Evolutionary conservation across 2,888 invertebrate genomes (phyloP), one percentile per base, ranked within the genome.

Genomic region (Amorpha juglandis): DNA sequence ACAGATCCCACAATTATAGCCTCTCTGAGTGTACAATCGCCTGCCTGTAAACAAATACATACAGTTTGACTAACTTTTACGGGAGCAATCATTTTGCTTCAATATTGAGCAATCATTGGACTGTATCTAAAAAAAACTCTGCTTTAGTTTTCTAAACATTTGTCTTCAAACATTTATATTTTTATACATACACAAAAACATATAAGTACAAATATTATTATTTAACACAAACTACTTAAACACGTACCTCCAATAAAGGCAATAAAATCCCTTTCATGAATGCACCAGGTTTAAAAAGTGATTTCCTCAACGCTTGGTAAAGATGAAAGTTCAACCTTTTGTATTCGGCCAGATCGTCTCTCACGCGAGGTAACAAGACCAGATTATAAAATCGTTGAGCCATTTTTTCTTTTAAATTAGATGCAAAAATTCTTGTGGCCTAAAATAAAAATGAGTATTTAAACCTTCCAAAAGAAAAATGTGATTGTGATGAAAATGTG

Each of bases 301-400:
- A 95, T 89, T 99, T 99, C 70, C 96, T 95, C 62, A 99, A 84
- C 0, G 99, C 98, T 81, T 98, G 98, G 87, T 99, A 99, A 38
- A 99, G 93, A 89, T 99, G 99, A 85, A 98, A 98, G 90, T 99
- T 99, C 1, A 99, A 93, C 81, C 97, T 95, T 88, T 99, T 99
- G 85, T 97, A 99, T 89, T 99, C 99, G 8, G 96, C 96, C 64
- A 99, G 96, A 86, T 99, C 99, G 88, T 99, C 99, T 66, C 99
- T 94, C 27, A 99, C 94, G 68, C 98, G 94, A 0, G 99, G 99
- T 52, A 99, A 88, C 12, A 99, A 89, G n/a, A 99, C 97, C 67
- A 98, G 92, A 89, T 98, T 98, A 81, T 97, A 98, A 90, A 98
- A 99, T 52, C 98, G 94, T 84, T 99, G 99, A 0, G 99, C 98